Base-by-base conservation (phyloP, 2,888 invertebrate species). In the Dione vanillae region DNA sequence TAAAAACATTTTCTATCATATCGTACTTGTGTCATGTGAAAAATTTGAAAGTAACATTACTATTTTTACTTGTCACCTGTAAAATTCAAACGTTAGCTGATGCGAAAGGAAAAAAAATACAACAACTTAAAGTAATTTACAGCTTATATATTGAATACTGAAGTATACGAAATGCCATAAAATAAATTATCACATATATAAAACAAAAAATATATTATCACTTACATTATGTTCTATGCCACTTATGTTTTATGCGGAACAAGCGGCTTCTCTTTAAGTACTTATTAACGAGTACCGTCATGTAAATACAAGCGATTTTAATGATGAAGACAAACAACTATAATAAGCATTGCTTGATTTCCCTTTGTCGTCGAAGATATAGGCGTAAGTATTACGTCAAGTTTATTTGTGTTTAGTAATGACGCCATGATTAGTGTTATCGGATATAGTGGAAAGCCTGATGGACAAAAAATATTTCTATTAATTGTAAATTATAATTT, bases 181-280 rank as follows among this genome's bases (percentile, higher is more conserved):
- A 67, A 12, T 52, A 51, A 67, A 67, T 67, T 43, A 67, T 67
- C 41, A 67, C 27, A 35, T 14, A 27, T n/a, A n/a, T n/a, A n/a
- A n/a, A n/a, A n/a, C n/a, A n/a, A n/a, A n/a, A n/a, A n/a, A n/a
- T n/a, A n/a, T n/a, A n/a, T n/a, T n/a, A n/a, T n/a, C 61, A 19
- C 43, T 43, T 61, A 37, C 37, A 35, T 54, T n/a, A 54, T 54
- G 27, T 59, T 37, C 20, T 67, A 47, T 27, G 43, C 51, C 59
- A 67, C 61, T 51, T 43, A 16, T n/a, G n/a, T n/a, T n/a, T n/a
- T n/a, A n/a, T n/a, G 51, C 51, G 52, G 61, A 67, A 67, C 27
- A 67, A 19, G 51, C 61, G 67, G 61, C 51, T 41, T 16, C 51
- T 27, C 14, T 41, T 51, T 40, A 67, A n/a, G 8, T 12, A 35